Evolutionary conservation across 2,888 invertebrate genomes (phyloP), one percentile per base, ranked within the genome.

Genomic region (Netelia fuscicornis): DNA sequence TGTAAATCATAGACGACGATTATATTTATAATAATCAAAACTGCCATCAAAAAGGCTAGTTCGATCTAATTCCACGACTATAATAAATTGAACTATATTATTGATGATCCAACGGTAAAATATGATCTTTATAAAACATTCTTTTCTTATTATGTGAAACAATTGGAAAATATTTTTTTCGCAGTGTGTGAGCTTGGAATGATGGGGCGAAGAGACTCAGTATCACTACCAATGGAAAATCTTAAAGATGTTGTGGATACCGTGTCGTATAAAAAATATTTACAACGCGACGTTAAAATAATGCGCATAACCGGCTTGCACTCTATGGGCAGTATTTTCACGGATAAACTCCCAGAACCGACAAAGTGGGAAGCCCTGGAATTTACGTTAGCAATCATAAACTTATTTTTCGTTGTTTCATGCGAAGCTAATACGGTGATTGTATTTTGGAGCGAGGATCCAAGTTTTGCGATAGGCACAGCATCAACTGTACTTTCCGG

Each of bases 241-340:
- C 30, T 54, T 20, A n/a, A 23, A 8, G 30, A 71, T 13, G 64
- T 42, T 54, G 13, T 2, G 13, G 23, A 79, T 23, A 9, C n/a
- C 25, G 58, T 56, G 6, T 48, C 82, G 5, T 82, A 77, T 11
- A 6, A 71, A 52, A 64, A n/a, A 23, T 65, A 58, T 44, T 71
- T 82, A 20, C 52, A 48, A 5, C 71, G 71, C 6, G 82, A 82
- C 1, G 76, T 82, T 2, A 11, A 8, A 37, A 11, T 82, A 9
- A 37, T 82, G 37, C 71, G 65, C n/a, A 11, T 76, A 11, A 56
- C 64, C 8, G 82, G 82, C 42, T 58, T 82, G 48, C 48, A 71
- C 48, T 77, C 82, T 0, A 82, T 82, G 65, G 56, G 77, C n/a
- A 58, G 42, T 48, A 60, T 77, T 10, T 82, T 82, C 11, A 77